Conservation (phyloP, 2,888 invertebrate species). For the Lasioglossum pauxillum region DNA sequence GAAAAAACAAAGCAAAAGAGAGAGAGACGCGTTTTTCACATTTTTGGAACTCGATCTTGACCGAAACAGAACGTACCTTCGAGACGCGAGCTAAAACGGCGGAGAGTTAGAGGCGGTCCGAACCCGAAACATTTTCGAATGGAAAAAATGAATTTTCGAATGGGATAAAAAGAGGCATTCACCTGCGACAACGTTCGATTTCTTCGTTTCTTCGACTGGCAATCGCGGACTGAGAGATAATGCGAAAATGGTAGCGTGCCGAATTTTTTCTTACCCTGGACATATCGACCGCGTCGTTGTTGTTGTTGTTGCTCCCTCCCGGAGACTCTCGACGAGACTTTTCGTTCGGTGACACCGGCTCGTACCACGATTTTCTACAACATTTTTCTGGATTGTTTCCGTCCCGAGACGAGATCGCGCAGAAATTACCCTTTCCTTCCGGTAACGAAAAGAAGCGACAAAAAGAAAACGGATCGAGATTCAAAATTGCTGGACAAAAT, state of each 20-base stretch:
- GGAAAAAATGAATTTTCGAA: neutral
- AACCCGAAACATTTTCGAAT: neutral
- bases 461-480: neutral
- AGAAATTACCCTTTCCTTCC: neutral
- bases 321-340: conserved; percentile 60
- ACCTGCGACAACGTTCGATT: conserved; percentile 62
- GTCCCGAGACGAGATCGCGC: conserved; percentile 16
- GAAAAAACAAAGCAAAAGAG: neutral
- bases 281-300: conserved; percentile 61
- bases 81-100: neutral
- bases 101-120: conserved; percentile 23
- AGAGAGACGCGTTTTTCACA: conserved; percentile 6
- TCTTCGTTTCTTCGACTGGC: conserved; percentile 67
- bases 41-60: conserved; percentile 26
- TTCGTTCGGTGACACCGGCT: conserved; percentile 39
- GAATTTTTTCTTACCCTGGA: conserved; percentile 69
- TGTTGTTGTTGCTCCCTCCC: conserved; percentile 56
- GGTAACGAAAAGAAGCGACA: neutral
- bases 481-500: neutral
- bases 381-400: conserved; percentile 22
- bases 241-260: conserved; percentile 69
- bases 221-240: conserved; percentile 64
- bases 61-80: conserved; percentile 3
- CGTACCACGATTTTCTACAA: conserved; percentile 1
- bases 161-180: conserved; percentile 17